phyloP scores from a whole-genome alignment of 2,888 invertebrate genomes.

The Andrena fulva region DNA sequence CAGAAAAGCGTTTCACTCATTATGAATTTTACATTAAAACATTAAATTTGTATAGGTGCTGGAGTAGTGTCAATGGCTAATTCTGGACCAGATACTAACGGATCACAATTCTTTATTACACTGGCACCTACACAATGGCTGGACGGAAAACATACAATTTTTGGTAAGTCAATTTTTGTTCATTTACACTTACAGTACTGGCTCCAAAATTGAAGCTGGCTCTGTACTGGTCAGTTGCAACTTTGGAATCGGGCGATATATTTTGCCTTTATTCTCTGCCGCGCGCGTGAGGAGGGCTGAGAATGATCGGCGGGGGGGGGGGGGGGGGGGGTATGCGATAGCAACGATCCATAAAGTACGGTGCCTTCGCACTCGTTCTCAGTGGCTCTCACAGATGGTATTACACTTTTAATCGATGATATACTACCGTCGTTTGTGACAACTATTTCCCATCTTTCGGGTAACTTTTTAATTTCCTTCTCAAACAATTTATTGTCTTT shows the following conservation, averaged over 20 bases:
- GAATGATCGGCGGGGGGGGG: too few relatives aligned
- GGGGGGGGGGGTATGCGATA: too few relatives aligned
- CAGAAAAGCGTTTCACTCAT: neutral
- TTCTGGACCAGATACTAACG: slow-evolving; percentile 98
- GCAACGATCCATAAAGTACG: too few relatives aligned
- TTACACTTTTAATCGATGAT: too few relatives aligned
- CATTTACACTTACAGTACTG: neutral
- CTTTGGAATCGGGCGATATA: neutral
- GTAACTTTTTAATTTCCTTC: too few relatives aligned
- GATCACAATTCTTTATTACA: slow-evolving; percentile 99
- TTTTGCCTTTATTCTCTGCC: neutral
- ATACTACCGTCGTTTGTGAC: too few relatives aligned
- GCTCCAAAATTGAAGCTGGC: too few relatives aligned
- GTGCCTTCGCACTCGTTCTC: too few relatives aligned
- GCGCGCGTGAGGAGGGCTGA: too few relatives aligned
- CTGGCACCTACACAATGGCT: slow-evolving; percentile 98
- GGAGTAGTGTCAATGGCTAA: slow-evolving; percentile 98
- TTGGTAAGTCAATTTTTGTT: slow-evolving; percentile 87
- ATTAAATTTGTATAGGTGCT: slow-evolving; percentile 85
- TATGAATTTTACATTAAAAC: neutral
- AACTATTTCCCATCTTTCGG: neutral
- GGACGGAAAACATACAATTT: slow-evolving; percentile 98
- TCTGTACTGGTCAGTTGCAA: too few relatives aligned
- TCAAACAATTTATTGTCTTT: too few relatives aligned
- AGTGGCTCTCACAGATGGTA: too few relatives aligned